phyloP scores from a whole-genome alignment of 2,113 vertebrate species.

The Hyaena hyaena region DNA sequence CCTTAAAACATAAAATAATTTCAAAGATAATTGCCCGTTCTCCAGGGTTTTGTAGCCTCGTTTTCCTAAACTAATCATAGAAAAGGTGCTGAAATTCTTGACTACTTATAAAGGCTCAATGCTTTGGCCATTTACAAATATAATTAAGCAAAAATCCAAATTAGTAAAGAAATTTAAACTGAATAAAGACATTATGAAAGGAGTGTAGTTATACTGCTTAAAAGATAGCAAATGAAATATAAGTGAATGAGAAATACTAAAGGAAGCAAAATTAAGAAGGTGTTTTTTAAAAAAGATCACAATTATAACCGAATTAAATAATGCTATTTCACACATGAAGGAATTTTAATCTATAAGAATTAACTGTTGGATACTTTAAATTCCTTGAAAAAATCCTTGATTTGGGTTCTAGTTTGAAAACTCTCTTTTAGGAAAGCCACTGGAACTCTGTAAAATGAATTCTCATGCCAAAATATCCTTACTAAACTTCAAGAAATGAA shows the following conservation, averaged over 20 bases:
- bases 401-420: neutral
- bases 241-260: neutral
- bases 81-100: slow-evolving; percentile 14
- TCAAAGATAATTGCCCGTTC: neutral
- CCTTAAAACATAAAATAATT: slow-evolving; percentile 58
- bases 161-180: neutral
- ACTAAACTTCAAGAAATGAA: slow-evolving; percentile 28
- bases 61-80: slow-evolving; percentile 22
- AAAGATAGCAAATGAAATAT: slow-evolving; percentile 27
- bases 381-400: slow-evolving; percentile 10
- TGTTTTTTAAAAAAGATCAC: neutral
- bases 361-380: slow-evolving; percentile 9
- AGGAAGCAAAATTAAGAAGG: neutral
- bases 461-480: neutral
- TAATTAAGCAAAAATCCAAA: slow-evolving; percentile 52
- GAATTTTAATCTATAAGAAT: neutral
- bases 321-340: neutral
- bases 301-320: neutral
- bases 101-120: slow-evolving; percentile 22
- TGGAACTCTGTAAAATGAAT: neutral
- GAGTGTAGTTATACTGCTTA: neutral
- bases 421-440: neutral
- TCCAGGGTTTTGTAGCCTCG: neutral
- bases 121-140: slow-evolving; percentile 25
- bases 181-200: slow-evolving; percentile 2